Evolutionary conservation across 2,888 invertebrate species (phyloP).

Genomic region (Agrochola lota): DNA sequence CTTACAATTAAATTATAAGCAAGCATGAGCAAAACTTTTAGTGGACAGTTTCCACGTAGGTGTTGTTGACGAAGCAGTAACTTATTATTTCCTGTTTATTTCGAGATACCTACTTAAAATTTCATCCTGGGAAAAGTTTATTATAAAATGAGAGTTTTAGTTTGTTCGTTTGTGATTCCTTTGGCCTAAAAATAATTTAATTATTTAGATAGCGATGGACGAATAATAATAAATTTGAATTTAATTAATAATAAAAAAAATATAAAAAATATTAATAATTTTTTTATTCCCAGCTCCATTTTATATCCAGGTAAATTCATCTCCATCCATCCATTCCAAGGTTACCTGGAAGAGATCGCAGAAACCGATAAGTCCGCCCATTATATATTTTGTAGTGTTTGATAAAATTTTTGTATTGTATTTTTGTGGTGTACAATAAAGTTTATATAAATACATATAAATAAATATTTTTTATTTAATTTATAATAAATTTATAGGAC

Average conservation of each 20-base stretch:
- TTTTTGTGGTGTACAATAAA: background rate
- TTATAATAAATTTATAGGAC: background rate
- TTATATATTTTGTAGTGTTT: background rate
- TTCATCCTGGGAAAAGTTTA: background rate
- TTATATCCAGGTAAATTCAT: too few species aligned
- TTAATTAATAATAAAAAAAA: background rate
- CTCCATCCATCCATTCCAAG: too few species aligned
- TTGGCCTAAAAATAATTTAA: background rate
- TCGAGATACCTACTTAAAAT: slow-evolving; percentile 11
- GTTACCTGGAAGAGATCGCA: too few species aligned
- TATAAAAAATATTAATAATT: background rate
- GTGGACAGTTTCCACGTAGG: background rate
- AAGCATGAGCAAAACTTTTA: background rate
- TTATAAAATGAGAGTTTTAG: slow-evolving; percentile 4
- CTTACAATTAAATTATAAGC: slow-evolving; percentile 10
- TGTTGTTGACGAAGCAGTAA: slow-evolving; percentile 13
- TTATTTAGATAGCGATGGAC: too few species aligned
- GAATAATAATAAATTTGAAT: too few species aligned
- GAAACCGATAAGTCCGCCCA: too few species aligned
- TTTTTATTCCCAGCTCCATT: background rate
- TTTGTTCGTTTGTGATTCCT: background rate
- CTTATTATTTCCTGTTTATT: slow-evolving; percentile 24
- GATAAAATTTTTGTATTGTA: background rate
- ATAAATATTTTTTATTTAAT: too few species aligned
- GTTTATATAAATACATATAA: too few species aligned